Evolutionary conservation across 2,797 vertebrate species (phyloP).

Genomic region (Brachyrhaphis roseni): DNA sequence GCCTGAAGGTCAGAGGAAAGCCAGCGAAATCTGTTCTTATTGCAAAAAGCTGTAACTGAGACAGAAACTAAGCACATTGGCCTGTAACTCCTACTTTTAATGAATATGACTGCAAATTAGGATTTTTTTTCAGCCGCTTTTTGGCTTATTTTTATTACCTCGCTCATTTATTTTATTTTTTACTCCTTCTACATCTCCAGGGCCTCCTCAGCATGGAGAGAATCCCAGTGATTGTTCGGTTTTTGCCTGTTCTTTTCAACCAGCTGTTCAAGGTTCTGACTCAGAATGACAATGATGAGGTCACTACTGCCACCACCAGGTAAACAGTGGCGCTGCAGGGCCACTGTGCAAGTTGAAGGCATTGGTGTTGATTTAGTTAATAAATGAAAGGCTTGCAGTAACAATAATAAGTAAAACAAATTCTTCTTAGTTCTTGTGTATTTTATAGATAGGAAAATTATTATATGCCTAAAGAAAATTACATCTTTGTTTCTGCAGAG

Average conservation of each 20-base stretch:
- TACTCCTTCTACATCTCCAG: slow-evolving; percentile 69
- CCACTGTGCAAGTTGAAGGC: not conserved
- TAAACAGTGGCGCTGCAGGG: slow-evolving; percentile 67
- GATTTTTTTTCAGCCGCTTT: slow-evolving; percentile 10
- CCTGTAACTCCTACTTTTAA: slow-evolving; percentile 15
- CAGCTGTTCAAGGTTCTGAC: slow-evolving; percentile 95
- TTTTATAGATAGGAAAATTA: not conserved
- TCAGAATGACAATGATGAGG: slow-evolving; percentile 90
- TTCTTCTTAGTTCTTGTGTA: not conserved
- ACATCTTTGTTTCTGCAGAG: slow-evolving; percentile 75
- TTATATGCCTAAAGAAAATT: not conserved
- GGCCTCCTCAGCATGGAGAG: slow-evolving; percentile 95
- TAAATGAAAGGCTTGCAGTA: not conserved
- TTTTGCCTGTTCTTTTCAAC: slow-evolving; percentile 95
- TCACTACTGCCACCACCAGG: slow-evolving; percentile 90
- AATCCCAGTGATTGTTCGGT: slow-evolving; percentile 92
- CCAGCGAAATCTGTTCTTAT: slow-evolving; percentile 1
- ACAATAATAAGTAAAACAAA: not conserved
- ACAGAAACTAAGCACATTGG: slow-evolving; percentile 16
- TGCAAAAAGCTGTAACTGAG: slow-evolving; percentile 6
- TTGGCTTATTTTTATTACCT: slow-evolving; percentile 16
- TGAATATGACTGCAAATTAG: slow-evolving; percentile 1
- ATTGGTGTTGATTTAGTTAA: not conserved
- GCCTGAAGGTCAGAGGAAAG: slow-evolving; percentile 88
- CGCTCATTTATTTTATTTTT: not conserved